Base-by-base conservation (phyloP, 2,797 vertebrate species). In the Gadopsis bispinosus region DNA sequence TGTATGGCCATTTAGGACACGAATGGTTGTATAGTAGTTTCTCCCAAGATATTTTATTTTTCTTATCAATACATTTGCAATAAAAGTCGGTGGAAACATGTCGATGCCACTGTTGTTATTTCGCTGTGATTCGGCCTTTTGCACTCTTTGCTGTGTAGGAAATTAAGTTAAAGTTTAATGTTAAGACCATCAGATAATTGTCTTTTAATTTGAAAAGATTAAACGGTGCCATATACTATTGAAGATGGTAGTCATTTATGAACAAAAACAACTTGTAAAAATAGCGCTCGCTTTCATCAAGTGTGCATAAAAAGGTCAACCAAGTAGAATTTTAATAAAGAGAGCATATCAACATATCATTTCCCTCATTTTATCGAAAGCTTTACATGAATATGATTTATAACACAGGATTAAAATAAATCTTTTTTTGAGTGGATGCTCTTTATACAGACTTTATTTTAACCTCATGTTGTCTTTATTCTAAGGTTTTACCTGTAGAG, bases 171-270 rank as follows among this genome's bases (percentile, higher is more conserved):
- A 53, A 20, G 41, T 48, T 62, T 17, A 43, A 43, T 26, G n/a
- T 39, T 11, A 35, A 66, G 2, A 70, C 41, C 45, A 26, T 43
- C 26, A 20, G 5, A 43, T 43, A 17, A 50, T 20, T 51, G 19
- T 39, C 4, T 17, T 48, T 26, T 10, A 47, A 47, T 61, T 55
- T 60, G 37, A 60, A 66, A 73, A 43, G 53, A 78, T 60, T n/a
- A 47, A 43, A 43, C 29, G 8, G 10, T 63, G 29, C 29, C 20
- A 13, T 45, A 8, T 56, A 5, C 29, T 37, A 19, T 20, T 9
- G 37, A 60, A 66, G 5, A n/a, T 22, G 37, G 19, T 4, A 16
- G 39, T n/a, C 17, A n/a, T 47, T 16, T 47, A 56, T 31, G 19
- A 10, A 9, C 17, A 45, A 41, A 55, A 19, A 17, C 22, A 54